phyloP scores from a whole-genome alignment of 2,113 vertebrate genomes.

The Corythoichthys intestinalis region DNA sequence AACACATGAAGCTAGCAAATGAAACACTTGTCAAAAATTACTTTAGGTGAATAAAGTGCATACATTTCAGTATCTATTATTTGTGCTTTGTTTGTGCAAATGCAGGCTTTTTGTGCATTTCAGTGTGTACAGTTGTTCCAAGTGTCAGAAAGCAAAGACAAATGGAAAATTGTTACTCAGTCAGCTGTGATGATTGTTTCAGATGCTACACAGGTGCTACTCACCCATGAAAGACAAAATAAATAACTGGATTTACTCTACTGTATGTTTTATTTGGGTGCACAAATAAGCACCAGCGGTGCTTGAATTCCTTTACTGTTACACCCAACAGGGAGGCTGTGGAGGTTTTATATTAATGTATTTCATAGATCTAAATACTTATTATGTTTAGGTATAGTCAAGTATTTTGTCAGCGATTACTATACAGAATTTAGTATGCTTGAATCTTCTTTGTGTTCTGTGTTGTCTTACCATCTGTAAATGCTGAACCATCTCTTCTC shows the following conservation, averaged over 20 bases:
- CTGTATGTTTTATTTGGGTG: conserved; percentile 8
- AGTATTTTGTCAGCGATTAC: no score
- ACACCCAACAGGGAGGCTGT: background rate
- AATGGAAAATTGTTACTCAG: conserved; percentile 54
- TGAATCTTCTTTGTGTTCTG: no score
- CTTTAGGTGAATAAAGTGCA: background rate
- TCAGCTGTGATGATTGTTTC: conserved; percentile 63
- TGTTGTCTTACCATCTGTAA: conserved; percentile 86
- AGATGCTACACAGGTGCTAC: conserved; percentile 40
- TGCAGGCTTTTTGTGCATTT: conserved; percentile 15
- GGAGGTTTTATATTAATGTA: background rate
- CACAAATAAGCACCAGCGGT: conserved; percentile 47
- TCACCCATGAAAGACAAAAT: conserved; percentile 67
- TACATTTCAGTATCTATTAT: background rate
- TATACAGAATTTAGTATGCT: no score
- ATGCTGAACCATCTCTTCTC: conserved; percentile 98
- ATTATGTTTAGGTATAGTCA: background rate
- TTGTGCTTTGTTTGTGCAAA: background rate
- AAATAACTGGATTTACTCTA: conserved; percentile 28
- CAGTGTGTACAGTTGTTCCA: conserved; percentile 24
- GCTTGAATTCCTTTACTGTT: background rate
- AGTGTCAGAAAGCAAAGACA: conserved; percentile 58
- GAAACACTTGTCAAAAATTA: conserved; percentile 36
- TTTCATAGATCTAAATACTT: background rate
- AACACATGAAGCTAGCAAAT: background rate